Evolutionary conservation across 2,888 invertebrate species (phyloP).

Genomic region (Lepidonotus clava): DNA sequence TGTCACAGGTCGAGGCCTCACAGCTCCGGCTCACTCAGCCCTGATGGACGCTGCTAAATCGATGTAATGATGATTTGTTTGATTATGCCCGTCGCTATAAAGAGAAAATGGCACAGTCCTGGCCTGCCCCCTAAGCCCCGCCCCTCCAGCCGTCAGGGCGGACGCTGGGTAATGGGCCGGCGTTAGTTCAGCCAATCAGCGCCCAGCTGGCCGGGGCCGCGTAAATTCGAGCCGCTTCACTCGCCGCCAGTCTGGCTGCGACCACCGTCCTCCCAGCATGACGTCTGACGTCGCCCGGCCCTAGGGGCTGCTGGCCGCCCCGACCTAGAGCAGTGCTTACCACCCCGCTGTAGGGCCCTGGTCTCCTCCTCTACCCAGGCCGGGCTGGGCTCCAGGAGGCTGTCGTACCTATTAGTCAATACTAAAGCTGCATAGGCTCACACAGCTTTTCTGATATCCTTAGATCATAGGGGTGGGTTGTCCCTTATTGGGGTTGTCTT

Average conservation of each 20-base stretch:
- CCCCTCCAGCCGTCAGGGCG: conserved; percentile 19
- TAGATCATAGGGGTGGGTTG: too few relatives aligned
- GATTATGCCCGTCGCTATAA: conserved; percentile 55
- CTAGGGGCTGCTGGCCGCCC: neutral
- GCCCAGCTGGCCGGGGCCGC: neutral
- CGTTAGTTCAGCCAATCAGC: conserved; percentile 29
- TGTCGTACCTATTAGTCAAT: too few relatives aligned
- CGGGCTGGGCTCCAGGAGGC: too few relatives aligned
- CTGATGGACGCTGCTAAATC: conserved; percentile 51
- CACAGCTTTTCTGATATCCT: too few relatives aligned
- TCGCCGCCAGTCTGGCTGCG: conserved; percentile 10
- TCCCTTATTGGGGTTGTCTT: too few relatives aligned
- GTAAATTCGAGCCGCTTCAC: conserved; percentile 46
- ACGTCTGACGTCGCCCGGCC: neutral
- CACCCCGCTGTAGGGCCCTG: too few relatives aligned
- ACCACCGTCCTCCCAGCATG: neutral
- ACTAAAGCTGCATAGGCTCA: too few relatives aligned
- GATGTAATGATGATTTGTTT: conserved; percentile 55
- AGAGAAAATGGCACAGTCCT: conserved; percentile 51
- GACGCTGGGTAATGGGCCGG: conserved; percentile 13
- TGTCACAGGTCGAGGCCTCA: conserved; percentile 12
- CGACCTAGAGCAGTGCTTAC: too few relatives aligned
- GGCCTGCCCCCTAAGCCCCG: conserved; percentile 19
- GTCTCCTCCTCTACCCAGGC: too few relatives aligned
- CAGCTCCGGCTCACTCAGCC: neutral